phyloP scores from a whole-genome alignment of 1,140 invertebrate species.

The Brachystomella parvula region DNA sequence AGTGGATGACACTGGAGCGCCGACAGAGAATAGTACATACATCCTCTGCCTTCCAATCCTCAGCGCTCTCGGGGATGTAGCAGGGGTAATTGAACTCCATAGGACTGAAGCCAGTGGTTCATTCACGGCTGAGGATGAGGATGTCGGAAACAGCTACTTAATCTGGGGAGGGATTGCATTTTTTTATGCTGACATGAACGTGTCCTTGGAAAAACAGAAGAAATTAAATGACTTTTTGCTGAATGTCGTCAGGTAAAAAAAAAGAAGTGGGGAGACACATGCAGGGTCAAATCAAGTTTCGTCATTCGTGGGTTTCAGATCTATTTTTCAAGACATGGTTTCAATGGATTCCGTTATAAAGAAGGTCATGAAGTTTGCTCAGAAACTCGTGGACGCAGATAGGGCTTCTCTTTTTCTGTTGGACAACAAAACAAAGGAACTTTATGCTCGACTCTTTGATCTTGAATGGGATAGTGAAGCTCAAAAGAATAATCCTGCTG shows the following conservation, averaged over 20 bases:
- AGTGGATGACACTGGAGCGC: neutral
- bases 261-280: slow-evolving; percentile 23
- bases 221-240: slow-evolving; percentile 53
- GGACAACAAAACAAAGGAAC: slow-evolving; percentile 59
- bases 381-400: slow-evolving; percentile 70
- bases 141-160: slow-evolving; percentile 53
- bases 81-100: slow-evolving; percentile 50
- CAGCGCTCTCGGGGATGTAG: slow-evolving; percentile 50
- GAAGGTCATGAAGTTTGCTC: slow-evolving; percentile 74
- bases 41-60: slow-evolving; percentile 51
- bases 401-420: slow-evolving; percentile 68
- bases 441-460: slow-evolving; percentile 69
- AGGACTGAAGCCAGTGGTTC: slow-evolving; percentile 40
- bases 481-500: slow-evolving; percentile 5
- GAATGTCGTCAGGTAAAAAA: slow-evolving; percentile 54
- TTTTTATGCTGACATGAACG: slow-evolving; percentile 55
- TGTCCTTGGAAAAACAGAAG: slow-evolving; percentile 47
- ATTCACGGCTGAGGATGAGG: slow-evolving; percentile 59
- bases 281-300: neutral
- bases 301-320: slow-evolving; percentile 43
- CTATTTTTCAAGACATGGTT: slow-evolving; percentile 72
- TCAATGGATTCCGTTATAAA: slow-evolving; percentile 72
- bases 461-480: slow-evolving; percentile 26
- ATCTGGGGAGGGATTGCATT: slow-evolving; percentile 57
- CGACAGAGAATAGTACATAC: slow-evolving; percentile 38